These are phyloP conservation scores for Myotis myotis DNA, from an alignment of 2,797 vertebrate species.

Conservation along the genomic window DNA sequence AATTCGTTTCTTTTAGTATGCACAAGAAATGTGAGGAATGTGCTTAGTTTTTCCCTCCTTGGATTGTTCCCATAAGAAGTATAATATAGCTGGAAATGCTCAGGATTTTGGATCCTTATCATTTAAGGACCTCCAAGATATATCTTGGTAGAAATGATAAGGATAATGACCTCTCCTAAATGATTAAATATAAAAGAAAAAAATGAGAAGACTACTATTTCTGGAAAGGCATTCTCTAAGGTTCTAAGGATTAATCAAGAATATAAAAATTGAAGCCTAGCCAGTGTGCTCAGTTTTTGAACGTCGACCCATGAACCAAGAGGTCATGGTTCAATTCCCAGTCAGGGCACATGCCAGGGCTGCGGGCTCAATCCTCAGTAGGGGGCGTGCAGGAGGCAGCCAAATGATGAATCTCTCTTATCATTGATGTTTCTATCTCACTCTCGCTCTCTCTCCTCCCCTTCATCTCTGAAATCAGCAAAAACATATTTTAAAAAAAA, in stretches of 20 bases:
- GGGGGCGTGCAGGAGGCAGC: too few relatives aligned
- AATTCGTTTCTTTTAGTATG: slow-evolving; percentile 32
- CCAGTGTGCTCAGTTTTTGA: too few relatives aligned
- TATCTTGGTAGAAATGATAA: background rate
- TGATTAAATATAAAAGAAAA: background rate
- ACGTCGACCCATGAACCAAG: too few relatives aligned
- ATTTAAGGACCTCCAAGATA: background rate
- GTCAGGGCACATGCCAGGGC: too few relatives aligned
- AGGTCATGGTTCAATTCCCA: too few relatives aligned
- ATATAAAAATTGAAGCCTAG: background rate
- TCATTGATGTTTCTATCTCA: too few relatives aligned
- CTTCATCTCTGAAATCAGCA: too few relatives aligned
- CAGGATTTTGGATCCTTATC: background rate
- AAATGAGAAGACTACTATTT: slow-evolving; percentile 13
- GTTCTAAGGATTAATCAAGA: slow-evolving; percentile 32
- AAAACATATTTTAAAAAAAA: background rate
- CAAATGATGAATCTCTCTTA: too few relatives aligned
- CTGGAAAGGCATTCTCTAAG: background rate
- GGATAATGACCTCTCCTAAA: background rate
- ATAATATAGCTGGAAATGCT: background rate
- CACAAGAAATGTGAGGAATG: background rate
- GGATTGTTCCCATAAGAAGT: background rate
- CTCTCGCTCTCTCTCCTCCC: too few relatives aligned
- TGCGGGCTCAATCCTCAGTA: too few relatives aligned
- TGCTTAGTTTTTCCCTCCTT: background rate